phyloP scores from a whole-genome alignment of 2,113 vertebrate genomes.

The Paramormyrops kingsleyae region DNA sequence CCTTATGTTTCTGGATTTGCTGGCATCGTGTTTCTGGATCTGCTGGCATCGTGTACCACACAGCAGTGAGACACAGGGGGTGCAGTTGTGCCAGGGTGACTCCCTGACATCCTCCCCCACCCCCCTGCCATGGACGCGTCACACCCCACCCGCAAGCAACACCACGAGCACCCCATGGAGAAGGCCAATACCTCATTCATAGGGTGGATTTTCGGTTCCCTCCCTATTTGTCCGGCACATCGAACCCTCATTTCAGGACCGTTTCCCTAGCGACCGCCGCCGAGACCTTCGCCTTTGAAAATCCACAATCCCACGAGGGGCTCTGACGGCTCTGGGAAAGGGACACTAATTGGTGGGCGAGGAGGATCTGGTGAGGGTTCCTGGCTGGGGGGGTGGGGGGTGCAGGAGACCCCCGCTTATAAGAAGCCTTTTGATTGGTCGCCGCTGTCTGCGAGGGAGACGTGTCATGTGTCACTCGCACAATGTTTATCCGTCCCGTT shows the following conservation, averaged over 20 bases:
- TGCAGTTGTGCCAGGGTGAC: conserved; percentile 51
- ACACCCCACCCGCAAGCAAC: neutral
- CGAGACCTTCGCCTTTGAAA: conserved; percentile 26
- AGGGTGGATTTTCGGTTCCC: conserved; percentile 41
- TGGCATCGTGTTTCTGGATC: conserved; percentile 29
- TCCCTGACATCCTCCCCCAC: conserved; percentile 56
- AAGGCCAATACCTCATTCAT: conserved; percentile 34
- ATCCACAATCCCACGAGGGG: conserved; percentile 5
- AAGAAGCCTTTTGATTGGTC: conserved; percentile 52
- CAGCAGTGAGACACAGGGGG: conserved; percentile 37
- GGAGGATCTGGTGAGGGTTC: neutral
- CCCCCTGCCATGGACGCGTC: too few species aligned
- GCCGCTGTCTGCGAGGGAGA: conserved; percentile 43
- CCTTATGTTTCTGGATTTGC: conserved; percentile 4
- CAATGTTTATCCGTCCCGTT: conserved; percentile 46
- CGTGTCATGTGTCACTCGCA: conserved; percentile 29
- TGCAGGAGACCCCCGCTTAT: conserved; percentile 40
- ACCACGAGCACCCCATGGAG: neutral
- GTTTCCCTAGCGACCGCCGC: conserved; percentile 27
- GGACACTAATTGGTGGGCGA: conserved; percentile 30
- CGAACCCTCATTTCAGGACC: conserved; percentile 4
- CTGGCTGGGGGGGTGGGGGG: conserved; percentile 1
- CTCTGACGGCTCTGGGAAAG: conserved; percentile 6
- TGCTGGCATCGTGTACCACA: conserved; percentile 43
- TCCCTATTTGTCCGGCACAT: conserved; percentile 13